These are phyloP conservation scores for Melitaea cinxia DNA, from an alignment of 1,140 invertebrate species.

Conservation along the genomic window DNA sequence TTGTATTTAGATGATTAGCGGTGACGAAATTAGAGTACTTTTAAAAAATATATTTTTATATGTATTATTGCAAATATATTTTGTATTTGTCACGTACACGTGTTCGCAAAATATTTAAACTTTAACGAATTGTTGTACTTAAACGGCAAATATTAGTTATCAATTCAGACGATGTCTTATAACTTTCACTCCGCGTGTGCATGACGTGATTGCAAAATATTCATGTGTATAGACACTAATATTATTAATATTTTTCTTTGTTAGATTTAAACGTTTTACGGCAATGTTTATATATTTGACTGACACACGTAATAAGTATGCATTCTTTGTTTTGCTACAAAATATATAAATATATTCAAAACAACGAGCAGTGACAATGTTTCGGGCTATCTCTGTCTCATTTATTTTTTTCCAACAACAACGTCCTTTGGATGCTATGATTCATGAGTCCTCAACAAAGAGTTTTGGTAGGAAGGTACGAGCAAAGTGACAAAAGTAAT, in stretches of 20 bases:
- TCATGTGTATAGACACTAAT: slow-evolving; percentile 12
- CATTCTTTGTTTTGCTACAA: too few relatives aligned
- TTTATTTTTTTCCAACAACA: slow-evolving; percentile 5
- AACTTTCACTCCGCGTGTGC: slow-evolving; percentile 39
- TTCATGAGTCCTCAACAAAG: slow-evolving; percentile 40
- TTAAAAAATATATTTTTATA: too few relatives aligned
- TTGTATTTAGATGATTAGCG: not conserved
- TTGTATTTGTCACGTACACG: not conserved
- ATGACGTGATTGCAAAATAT: slow-evolving; percentile 30
- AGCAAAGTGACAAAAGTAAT: slow-evolving; percentile 31
- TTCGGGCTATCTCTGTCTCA: not conserved
- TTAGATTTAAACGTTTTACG: not conserved
- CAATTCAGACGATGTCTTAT: slow-evolving; percentile 21
- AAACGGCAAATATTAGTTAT: not conserved
- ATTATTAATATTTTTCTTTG: slow-evolving; percentile 3
- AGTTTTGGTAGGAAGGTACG: slow-evolving; percentile 33
- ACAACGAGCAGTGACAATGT: not conserved
- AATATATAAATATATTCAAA: too few relatives aligned
- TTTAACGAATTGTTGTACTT: not conserved
- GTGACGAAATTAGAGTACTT: not conserved
- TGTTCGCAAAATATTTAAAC: not conserved
- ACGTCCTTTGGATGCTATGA: slow-evolving; percentile 26
- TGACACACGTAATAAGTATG: too few relatives aligned
- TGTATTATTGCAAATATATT: too few relatives aligned
- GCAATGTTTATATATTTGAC: not conserved